phyloP scores from a whole-genome alignment of 2,888 invertebrate species.

The Eueremaeus valkanovi region DNA sequence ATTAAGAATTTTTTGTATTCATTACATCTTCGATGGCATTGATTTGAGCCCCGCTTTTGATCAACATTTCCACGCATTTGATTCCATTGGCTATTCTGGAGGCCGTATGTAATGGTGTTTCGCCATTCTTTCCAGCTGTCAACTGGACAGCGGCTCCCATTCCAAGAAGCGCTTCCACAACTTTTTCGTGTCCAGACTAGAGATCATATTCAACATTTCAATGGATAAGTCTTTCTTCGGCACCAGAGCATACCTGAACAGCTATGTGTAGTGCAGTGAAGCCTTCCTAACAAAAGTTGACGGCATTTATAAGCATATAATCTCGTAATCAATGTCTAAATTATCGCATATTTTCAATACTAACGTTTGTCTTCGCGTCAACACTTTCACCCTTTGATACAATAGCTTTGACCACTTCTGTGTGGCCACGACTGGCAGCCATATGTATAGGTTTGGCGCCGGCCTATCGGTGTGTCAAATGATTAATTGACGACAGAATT shows the following conservation, averaged over 20 bases:
- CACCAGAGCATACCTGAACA: too few species aligned
- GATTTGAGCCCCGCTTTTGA: constrained; percentile 95
- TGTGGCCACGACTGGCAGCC: constrained; percentile 93
- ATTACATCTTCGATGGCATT: constrained; percentile 81
- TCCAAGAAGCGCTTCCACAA: constrained; percentile 90
- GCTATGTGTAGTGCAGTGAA: constrained; percentile 97
- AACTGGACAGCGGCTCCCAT: constrained; percentile 97
- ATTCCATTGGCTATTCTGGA: constrained; percentile 85
- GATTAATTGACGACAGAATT: background rate
- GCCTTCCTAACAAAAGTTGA: constrained; percentile 67
- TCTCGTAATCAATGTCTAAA: constrained; percentile 42
- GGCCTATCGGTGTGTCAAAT: constrained; percentile 58
- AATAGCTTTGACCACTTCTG: constrained; percentile 92
- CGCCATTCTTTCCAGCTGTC: constrained; percentile 66
- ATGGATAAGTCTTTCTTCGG: too few species aligned
- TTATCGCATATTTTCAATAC: constrained; percentile 49
- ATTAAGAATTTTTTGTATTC: background rate
- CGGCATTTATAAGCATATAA: too few species aligned
- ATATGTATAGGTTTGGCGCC: constrained; percentile 97
- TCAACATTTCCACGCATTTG: constrained; percentile 89
- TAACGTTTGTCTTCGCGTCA: constrained; percentile 88
- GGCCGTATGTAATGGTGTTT: constrained; percentile 97
- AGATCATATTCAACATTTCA: too few species aligned
- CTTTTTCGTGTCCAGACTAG: constrained; percentile 84
- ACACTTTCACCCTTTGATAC: constrained; percentile 95